Conservation (phyloP, 2,113 vertebrate genomes). For the Melanotaenia duboulayi region DNA sequence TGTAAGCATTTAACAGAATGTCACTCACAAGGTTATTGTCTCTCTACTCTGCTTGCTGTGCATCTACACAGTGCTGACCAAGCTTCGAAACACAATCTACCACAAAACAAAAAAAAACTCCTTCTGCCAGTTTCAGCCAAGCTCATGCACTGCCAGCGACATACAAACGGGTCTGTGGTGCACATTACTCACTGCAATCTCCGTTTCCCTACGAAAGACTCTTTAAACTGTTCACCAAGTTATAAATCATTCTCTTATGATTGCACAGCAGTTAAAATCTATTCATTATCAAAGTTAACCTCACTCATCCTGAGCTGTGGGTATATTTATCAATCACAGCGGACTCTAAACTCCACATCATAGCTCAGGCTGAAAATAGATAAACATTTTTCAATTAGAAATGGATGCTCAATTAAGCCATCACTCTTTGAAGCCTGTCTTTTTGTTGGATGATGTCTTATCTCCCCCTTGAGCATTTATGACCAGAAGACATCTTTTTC, state of each 20-base stretch:
- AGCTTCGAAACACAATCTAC: constrained; percentile 82
- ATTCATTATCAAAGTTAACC: constrained; percentile 68
- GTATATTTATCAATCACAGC: constrained; percentile 55
- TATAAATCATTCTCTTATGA: constrained; percentile 60
- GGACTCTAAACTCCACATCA: constrained; percentile 45
- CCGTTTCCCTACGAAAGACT: constrained; percentile 68
- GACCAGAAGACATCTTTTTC: constrained; percentile 44
- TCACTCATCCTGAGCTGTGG: constrained; percentile 46
- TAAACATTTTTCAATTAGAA: constrained; percentile 55
- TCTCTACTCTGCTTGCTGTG: constrained; percentile 72
- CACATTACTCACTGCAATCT: constrained; percentile 75
- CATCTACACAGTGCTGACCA: constrained; percentile 83
- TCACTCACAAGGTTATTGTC: constrained; percentile 83
- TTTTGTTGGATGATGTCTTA: constrained; percentile 37
- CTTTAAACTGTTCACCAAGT: constrained; percentile 47
- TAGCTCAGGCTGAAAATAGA: constrained; percentile 38
- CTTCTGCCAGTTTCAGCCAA: constrained; percentile 71
- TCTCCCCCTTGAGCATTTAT: constrained; percentile 43
- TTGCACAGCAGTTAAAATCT: constrained; percentile 49
- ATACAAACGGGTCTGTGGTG: constrained; percentile 76
- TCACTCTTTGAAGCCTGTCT: constrained; percentile 52
- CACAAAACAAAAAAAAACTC: constrained; percentile 46
- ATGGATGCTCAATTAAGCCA: constrained; percentile 60
- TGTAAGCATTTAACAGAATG: constrained; percentile 81
- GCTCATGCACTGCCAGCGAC: constrained; percentile 39